Evolutionary conservation across 2,113 vertebrate genomes (phyloP).

Genomic region (Pungitius pungitius): DNA sequence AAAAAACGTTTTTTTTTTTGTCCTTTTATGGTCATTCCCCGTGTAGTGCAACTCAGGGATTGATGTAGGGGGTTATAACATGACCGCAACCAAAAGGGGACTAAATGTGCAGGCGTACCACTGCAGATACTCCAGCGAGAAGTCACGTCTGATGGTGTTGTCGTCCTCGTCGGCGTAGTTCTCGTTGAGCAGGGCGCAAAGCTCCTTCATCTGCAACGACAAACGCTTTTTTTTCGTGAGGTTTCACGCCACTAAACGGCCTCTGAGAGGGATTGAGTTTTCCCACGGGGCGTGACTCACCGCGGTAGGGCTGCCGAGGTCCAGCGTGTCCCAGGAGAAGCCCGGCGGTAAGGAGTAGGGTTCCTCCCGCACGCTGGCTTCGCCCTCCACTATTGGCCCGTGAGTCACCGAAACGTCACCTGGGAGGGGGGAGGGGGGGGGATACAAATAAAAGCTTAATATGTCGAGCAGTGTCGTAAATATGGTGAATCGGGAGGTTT

Average conservation of each 20-base stretch:
- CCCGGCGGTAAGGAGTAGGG: slow-evolving; percentile 91
- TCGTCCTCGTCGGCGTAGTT: slow-evolving; percentile 96
- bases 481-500: background rate
- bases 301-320: slow-evolving; percentile 86
- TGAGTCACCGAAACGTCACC: slow-evolving; percentile 86
- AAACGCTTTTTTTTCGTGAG: no score
- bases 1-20: background rate
- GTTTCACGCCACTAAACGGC: no score
- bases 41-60: background rate
- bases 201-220: slow-evolving; percentile 87
- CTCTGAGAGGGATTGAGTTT: no score
- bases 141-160: slow-evolving; percentile 92
- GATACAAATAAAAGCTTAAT: background rate
- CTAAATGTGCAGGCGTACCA: slow-evolving; percentile 79
- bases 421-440: no score
- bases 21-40: slow-evolving; percentile 10
- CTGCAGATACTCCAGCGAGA: slow-evolving; percentile 89
- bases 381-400: slow-evolving; percentile 86
- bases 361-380: slow-evolving; percentile 85
- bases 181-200: slow-evolving; percentile 91
- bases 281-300: slow-evolving; percentile 83
- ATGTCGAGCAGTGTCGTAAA: background rate
- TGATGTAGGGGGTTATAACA: background rate
- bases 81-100: background rate
- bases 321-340: slow-evolving; percentile 93